phyloP scores from a whole-genome alignment of 2,888 invertebrate genomes.

The Carterocephalus palaemon region DNA sequence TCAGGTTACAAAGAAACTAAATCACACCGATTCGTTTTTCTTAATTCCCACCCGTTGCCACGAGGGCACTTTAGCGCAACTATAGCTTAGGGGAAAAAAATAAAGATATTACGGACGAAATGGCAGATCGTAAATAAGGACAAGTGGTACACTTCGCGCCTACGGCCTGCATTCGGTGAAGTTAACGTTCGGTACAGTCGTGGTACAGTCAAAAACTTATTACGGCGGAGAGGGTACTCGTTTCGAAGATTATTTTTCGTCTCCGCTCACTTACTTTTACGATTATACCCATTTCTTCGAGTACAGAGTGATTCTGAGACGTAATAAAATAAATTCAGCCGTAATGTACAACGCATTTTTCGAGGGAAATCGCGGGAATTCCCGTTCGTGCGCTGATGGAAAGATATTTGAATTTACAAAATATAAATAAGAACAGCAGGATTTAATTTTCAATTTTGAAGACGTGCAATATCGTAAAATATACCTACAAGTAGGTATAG shows the following conservation, averaged over 20 bases:
- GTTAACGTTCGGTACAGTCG: conserved; percentile 35
- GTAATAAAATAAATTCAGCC: conserved; percentile 15
- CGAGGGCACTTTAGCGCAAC: conserved; percentile 38
- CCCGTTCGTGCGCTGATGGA: conserved; percentile 5
- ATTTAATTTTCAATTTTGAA: background rate
- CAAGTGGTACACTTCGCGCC: conserved; percentile 50
- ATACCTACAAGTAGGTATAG: no score
- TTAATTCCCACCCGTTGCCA: conserved; percentile 31
- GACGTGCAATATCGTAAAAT: background rate
- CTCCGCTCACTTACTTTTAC: conserved; percentile 28
- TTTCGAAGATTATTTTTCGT: conserved; percentile 28
- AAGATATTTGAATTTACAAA: conserved; percentile 1
- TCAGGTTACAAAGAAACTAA: conserved; percentile 27
- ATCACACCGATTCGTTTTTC: conserved; percentile 26
- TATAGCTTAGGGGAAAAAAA: conserved; percentile 38
- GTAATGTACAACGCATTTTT: conserved; percentile 9
- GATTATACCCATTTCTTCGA: conserved; percentile 21
- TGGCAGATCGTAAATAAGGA: conserved; percentile 60
- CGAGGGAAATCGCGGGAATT: background rate
- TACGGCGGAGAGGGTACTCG: conserved; percentile 27
- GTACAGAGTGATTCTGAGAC: conserved; percentile 6
- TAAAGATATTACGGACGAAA: conserved; percentile 58
- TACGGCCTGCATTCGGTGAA: conserved; percentile 36
- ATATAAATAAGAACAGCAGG: no score
- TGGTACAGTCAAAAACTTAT: conserved; percentile 36